Evolutionary conservation across 2,113 vertebrate species (phyloP), one percentile per base, ranked within the genome.

Genomic region (Callaeas wilsoni): DNA sequence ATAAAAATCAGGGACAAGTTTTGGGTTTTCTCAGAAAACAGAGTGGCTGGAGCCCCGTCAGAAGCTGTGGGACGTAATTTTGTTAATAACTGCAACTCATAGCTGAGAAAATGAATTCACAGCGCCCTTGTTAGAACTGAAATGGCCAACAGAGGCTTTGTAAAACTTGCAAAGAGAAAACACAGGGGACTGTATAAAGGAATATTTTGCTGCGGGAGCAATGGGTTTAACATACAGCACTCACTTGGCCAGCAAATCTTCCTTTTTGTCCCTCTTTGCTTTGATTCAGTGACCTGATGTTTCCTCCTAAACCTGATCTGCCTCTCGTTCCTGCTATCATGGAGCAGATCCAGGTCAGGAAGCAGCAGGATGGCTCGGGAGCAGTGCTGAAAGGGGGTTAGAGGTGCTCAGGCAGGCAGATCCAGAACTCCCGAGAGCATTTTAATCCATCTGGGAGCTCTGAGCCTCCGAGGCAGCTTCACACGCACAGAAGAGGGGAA

Each of bases 391-490:
- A 9, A 2, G 9, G 76, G 78, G 41, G 19, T 77, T 62, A 17
- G 16, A 22, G 70, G 21, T 17, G 68, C n/a, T 55, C 85, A 6
- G 1, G 2, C 32, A 42, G 56, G 56, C 96, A 87, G 26, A 56
- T 4, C 33, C 5, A 62, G 21, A 56, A 1, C 65, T 16, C 1
- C 1, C 41, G 4, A 2, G 47, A 7, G 80, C 44, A 68, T 56
- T 63, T 29, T 15, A 16, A 47, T 55, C 41, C 33, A 3, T 22
- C 50, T 74, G 47, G 63, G 67, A 46, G 4, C 59, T 23, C 6
- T 0, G 3, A 10, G 35, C 4, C 52, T 33, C 10, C 0, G 0
- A 74, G 73, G 25, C 20, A n/a, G n/a, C 53, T 53, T 8, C 6
- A 26, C 39, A 53, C 3, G 18, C 49, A 5, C 1, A 0, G 8